Conservation (phyloP, 2,888 invertebrate genomes). For the Noctuana brunneofusca region DNA sequence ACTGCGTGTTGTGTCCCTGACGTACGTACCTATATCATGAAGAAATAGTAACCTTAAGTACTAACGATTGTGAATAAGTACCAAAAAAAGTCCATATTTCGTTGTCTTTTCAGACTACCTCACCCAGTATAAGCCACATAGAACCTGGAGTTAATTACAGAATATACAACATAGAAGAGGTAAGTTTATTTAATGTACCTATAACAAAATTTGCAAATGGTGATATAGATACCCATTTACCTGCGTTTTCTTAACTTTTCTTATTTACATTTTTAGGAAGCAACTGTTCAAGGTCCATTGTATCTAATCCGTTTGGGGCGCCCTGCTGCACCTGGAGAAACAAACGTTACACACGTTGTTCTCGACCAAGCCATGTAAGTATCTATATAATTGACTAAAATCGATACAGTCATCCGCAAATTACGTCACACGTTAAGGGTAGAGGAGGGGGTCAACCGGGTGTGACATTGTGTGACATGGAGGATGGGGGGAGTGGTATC, state of each 20-base stretch:
- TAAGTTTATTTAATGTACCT: too few relatives aligned
- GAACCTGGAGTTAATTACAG: slow-evolving; percentile 92
- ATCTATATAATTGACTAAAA: slow-evolving; percentile 1
- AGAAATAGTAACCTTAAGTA: too few relatives aligned
- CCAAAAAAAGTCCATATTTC: not conserved
- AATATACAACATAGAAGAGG: slow-evolving; percentile 88
- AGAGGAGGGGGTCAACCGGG: too few relatives aligned
- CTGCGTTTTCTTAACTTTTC: too few relatives aligned
- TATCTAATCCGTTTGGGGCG: slow-evolving; percentile 58
- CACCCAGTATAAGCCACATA: slow-evolving; percentile 80
- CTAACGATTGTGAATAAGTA: not conserved
- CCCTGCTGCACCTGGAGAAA: slow-evolving; percentile 56
- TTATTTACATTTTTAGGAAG: slow-evolving; percentile 9
- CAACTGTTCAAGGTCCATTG: slow-evolving; percentile 49
- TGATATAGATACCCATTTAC: too few relatives aligned
- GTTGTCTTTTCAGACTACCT: slow-evolving; percentile 45
- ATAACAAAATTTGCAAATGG: slow-evolving; percentile 48
- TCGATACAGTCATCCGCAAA: too few relatives aligned
- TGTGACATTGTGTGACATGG: too few relatives aligned
- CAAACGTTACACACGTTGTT: slow-evolving; percentile 52
- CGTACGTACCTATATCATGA: slow-evolving; percentile 45
- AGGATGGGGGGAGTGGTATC: too few relatives aligned
- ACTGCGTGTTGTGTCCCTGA: slow-evolving; percentile 81
- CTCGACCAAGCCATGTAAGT: slow-evolving; percentile 52
- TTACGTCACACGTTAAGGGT: too few relatives aligned